phyloP scores from a whole-genome alignment of 2,797 vertebrate species.

The Sebastes taczanowskii region DNA sequence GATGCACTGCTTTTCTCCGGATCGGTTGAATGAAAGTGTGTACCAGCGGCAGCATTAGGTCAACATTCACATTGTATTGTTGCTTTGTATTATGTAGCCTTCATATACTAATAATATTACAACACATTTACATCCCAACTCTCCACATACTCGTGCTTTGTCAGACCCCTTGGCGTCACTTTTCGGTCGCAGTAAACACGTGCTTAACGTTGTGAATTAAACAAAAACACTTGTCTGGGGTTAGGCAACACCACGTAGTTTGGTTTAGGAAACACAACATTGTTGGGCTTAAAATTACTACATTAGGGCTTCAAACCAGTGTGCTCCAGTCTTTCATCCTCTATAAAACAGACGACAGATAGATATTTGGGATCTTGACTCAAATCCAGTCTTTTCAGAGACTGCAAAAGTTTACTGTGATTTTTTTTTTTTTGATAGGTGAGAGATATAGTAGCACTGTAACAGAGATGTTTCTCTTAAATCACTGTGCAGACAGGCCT shows the following conservation, averaged over 20 bases:
- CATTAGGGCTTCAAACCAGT: background rate
- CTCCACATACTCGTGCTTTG: no score
- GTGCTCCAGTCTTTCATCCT: background rate
- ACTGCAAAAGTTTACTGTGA: background rate
- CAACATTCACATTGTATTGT: background rate
- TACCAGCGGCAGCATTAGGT: background rate
- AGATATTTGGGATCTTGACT: background rate
- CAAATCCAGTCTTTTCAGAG: background rate
- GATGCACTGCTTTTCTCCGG: background rate
- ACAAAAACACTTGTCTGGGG: no score
- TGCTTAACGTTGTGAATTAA: no score
- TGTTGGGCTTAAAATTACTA: no score
- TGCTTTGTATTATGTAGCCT: no score
- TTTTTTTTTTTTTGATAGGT: background rate
- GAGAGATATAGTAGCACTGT: constrained; percentile 17
- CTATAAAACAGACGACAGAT: background rate
- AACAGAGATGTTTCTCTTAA: constrained; percentile 73
- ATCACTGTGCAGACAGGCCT: constrained; percentile 48
- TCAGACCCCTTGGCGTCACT: no score
- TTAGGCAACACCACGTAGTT: no score
- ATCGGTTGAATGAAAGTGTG: background rate
- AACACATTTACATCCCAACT: no score
- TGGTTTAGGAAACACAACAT: no score
- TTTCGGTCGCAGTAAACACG: no score
- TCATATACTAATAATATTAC: no score